These are phyloP conservation scores for Aethes cnicana DNA, from an alignment of 2,888 invertebrate species.

Conservation along the genomic window DNA sequence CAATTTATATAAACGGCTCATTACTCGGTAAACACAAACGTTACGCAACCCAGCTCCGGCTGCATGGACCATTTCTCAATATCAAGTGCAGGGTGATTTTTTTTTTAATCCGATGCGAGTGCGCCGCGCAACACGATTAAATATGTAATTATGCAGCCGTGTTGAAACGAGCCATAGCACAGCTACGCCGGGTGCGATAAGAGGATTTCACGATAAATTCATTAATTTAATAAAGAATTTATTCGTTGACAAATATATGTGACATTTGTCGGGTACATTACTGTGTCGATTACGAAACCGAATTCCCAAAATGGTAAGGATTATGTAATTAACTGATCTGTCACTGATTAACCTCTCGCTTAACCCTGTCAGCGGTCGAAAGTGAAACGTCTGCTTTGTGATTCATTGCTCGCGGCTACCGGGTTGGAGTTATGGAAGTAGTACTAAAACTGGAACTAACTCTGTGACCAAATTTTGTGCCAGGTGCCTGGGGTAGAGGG, in stretches of 20 bases:
- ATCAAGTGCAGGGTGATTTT: slow-evolving; percentile 56
- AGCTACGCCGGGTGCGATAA: background rate
- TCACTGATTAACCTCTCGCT: slow-evolving; percentile 23
- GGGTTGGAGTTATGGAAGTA: too few species aligned
- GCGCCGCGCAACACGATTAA: slow-evolving; percentile 38
- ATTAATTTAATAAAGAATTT: slow-evolving; percentile 15
- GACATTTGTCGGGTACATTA: slow-evolving; percentile 8
- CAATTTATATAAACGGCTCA: slow-evolving; percentile 69
- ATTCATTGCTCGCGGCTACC: slow-evolving; percentile 6
- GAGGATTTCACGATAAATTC: slow-evolving; percentile 27
- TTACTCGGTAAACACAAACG: slow-evolving; percentile 57
- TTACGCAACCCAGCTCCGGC: slow-evolving; percentile 52
- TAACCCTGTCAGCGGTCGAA: slow-evolving; percentile 24
- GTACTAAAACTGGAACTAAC: too few species aligned
- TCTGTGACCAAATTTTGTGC: too few species aligned
- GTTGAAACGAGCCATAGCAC: slow-evolving; percentile 23
- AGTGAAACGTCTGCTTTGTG: slow-evolving; percentile 29
- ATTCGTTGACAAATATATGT: slow-evolving; percentile 20
- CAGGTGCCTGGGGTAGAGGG: too few species aligned
- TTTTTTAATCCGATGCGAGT: slow-evolving; percentile 57
- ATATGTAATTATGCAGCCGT: slow-evolving; percentile 43
- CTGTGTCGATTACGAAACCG: slow-evolving; percentile 24
- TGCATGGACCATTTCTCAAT: slow-evolving; percentile 57
- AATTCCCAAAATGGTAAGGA: slow-evolving; percentile 12
- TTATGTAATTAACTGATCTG: slow-evolving; percentile 27